Evolutionary conservation across 2,113 vertebrate genomes (phyloP), one percentile per base, ranked within the genome.

Genomic region (Leptobrachium leishanense): DNA sequence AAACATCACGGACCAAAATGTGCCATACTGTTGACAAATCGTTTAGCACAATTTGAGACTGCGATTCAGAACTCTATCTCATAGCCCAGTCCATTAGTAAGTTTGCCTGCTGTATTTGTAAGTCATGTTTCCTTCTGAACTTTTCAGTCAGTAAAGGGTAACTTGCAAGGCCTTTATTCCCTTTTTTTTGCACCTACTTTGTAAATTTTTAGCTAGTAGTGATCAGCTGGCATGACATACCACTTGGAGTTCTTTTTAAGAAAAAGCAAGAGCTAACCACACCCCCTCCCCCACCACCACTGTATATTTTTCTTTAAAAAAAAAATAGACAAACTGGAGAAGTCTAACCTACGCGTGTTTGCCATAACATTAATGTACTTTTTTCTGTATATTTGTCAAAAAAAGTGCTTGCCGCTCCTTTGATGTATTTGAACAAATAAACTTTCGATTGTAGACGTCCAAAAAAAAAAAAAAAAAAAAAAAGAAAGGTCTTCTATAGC

Each of bases 1-100:
- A 89, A 91, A 90, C 89, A 91, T 93, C 91, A 92, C 89, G 95
- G 95, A 95, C 95, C 95, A 95, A 95, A 95, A 91, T 74, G 93
- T 95, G 95, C 95, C 94, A 93, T 91, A 92, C 85, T 85, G 88
- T 88, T 69, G 81, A 88, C 82, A 88, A 80, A 93, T 89, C 85
- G 75, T 90, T 90, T 86, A 95, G 92, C 92, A 94, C 92, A 90
- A 87, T 86, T 86, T 83, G 85, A 92, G 88, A 86, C 90, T 90
- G 90, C 92, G 83, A 85, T 90, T 91, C 90, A 89, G 85, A 88
- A 81, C 75, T 84, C 87, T 67, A 57, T 72, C 43, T 50, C 62
- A 43, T 64, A 65, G 83, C 84, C n/a, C 83, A 77, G 78, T 88
- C 88, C 83, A 1, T 84, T 87, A 77, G 84, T 91, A 89, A 87